Percentiles rank a stretch among this genome's conserved stretches.
Evolutionary conservation across 1,140 invertebrate genomes (phyloP).

Genomic region (Bombus sibiricus): DNA sequence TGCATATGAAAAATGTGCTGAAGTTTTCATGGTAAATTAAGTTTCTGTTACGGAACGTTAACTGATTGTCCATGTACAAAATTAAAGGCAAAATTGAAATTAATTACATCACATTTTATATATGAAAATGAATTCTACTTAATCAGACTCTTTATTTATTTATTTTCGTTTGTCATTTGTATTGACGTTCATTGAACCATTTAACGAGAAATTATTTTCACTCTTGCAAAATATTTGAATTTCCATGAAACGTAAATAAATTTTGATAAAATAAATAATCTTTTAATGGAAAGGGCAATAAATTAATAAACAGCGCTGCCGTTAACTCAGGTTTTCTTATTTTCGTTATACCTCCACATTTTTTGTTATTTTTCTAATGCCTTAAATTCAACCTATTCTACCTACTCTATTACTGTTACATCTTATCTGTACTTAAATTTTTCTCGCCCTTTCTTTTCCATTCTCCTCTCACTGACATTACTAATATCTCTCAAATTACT

Average conservation of each 20-base stretch:
- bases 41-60: background rate
- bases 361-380: background rate
- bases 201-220: background rate
- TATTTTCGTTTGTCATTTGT: background rate
- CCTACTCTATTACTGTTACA: too few species aligned
- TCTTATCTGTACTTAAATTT: too few species aligned
- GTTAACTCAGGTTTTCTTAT: background rate
- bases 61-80: background rate
- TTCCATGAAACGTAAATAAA: background rate
- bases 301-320: background rate
- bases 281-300: background rate
- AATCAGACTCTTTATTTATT: background rate
- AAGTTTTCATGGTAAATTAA: background rate
- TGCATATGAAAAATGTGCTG: background rate
- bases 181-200: background rate
- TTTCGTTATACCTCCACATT: background rate
- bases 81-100: background rate
- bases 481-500: too few species aligned
- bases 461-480: too few species aligned
- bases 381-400: too few species aligned
- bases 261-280: background rate
- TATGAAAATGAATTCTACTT: background rate
- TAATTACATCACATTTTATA: background rate
- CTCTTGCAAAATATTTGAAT: background rate
- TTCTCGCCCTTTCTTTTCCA: too few species aligned